A percentile compares a stretch with the other conserved stretches of the same genome.
Evolutionary conservation across 2,888 invertebrate genomes (phyloP).

Genomic region (Ectobius pallidus): DNA sequence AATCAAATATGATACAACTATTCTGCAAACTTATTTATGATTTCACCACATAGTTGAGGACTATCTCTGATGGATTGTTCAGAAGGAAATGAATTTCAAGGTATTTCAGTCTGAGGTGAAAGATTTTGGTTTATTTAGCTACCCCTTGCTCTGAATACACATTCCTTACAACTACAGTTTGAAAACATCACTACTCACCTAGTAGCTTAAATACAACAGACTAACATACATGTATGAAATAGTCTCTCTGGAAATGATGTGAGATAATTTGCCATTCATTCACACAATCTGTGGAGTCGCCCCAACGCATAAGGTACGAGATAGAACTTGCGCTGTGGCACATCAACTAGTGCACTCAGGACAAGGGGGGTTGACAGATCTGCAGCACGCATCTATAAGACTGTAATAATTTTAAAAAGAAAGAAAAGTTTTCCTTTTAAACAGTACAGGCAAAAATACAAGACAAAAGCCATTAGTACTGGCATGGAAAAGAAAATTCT

Average conservation of each 20-base stretch:
- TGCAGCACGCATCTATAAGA: conserved; percentile 36
- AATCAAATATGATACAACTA: too few species aligned
- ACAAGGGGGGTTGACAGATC: conserved; percentile 43
- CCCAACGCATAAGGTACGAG: not conserved
- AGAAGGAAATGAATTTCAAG: not conserved
- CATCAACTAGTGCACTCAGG: conserved; percentile 41
- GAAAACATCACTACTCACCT: conserved; percentile 31
- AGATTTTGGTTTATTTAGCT: conserved; percentile 41
- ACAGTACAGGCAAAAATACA: conserved; percentile 26
- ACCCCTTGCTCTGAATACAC: conserved; percentile 45
- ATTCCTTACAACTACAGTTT: conserved; percentile 41
- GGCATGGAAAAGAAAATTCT: conserved; percentile 12
- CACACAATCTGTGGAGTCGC: conserved; percentile 3
- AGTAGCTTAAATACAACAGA: conserved; percentile 42
- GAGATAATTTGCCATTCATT: conserved; percentile 6
- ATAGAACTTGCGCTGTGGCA: conserved; percentile 10
- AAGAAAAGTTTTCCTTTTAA: too few species aligned
- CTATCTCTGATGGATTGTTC: too few species aligned
- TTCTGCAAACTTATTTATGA: too few species aligned
- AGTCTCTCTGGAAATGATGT: conserved; percentile 31
- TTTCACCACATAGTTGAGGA: too few species aligned
- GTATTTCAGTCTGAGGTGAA: conserved; percentile 22
- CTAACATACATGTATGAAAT: conserved; percentile 42
- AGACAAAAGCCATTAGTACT: conserved; percentile 17
- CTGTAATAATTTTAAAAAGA: conserved; percentile 29